phyloP scores from a whole-genome alignment of 2,888 invertebrate species.

The Ophion obscuratus region DNA sequence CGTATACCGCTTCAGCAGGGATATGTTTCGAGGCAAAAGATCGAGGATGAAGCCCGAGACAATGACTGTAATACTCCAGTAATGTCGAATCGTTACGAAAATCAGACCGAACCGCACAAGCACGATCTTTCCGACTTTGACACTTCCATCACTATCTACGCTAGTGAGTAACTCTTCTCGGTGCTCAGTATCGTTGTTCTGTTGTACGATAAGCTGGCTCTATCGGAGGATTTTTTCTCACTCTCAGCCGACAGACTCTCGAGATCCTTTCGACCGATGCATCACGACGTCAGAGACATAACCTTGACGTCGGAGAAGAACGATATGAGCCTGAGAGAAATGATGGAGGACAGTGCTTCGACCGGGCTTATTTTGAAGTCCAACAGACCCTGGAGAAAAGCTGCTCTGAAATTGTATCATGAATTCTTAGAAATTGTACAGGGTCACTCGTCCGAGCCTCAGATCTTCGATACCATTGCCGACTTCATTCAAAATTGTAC shows the following conservation, averaged over 20 bases:
- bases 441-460: constrained; percentile 79
- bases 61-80: constrained; percentile 59
- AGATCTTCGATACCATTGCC: constrained; percentile 87
- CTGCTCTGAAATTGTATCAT: constrained; percentile 78
- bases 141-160: constrained; percentile 72
- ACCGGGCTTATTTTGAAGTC: constrained; percentile 80
- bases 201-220: neutral
- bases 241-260: constrained; percentile 51
- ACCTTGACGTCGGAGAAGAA: constrained; percentile 73
- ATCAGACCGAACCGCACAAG: constrained; percentile 59
- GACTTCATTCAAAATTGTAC: constrained; percentile 88
- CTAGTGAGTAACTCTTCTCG: constrained; percentile 36
- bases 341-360: constrained; percentile 80
- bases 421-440: constrained; percentile 81
- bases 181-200: neutral
- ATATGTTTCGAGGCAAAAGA: constrained; percentile 49
- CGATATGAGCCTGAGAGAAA: constrained; percentile 77
- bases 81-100: constrained; percentile 59
- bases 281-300: constrained; percentile 76
- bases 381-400: constrained; percentile 79
- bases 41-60: constrained; percentile 58
- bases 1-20: constrained; percentile 72
- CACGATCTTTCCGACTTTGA: constrained; percentile 69
- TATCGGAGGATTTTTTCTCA: neutral
- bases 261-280: constrained; percentile 57